Conservation (phyloP, 2,113 vertebrate genomes). For the Perca fluviatilis region DNA sequence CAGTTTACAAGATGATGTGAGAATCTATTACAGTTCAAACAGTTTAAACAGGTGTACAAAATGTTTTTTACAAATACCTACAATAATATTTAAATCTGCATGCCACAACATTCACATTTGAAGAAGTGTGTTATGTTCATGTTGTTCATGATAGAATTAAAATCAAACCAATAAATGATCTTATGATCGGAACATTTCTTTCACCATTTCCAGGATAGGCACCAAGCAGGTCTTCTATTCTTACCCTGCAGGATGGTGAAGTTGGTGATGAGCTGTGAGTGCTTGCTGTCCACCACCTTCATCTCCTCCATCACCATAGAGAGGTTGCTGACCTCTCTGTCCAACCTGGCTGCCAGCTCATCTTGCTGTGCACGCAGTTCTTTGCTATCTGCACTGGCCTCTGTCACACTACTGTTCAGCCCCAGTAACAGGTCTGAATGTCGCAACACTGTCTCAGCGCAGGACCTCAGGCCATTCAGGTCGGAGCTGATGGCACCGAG, state of each 20-base stretch:
- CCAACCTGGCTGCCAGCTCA: conserved; percentile 89
- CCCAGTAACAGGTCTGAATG: conserved; percentile 91
- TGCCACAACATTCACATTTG: too few species aligned
- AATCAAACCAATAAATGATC: neutral
- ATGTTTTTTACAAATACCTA: neutral
- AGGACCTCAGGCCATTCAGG: conserved; percentile 93
- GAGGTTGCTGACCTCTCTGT: conserved; percentile 92
- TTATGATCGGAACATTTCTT: neutral
- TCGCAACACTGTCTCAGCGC: conserved; percentile 90
- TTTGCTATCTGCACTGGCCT: conserved; percentile 87
- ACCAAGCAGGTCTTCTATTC: neutral
- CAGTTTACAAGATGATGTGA: too few species aligned
- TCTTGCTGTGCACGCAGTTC: conserved; percentile 92
- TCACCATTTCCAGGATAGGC: neutral
- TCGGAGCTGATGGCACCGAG: conserved; percentile 91
- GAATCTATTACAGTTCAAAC: too few species aligned
- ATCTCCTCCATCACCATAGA: conserved; percentile 98
- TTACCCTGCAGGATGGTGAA: conserved; percentile 97
- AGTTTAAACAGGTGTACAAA: neutral
- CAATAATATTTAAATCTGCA: too few species aligned
- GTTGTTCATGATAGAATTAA: neutral
- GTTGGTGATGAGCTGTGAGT: conserved; percentile 97
- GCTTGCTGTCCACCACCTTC: conserved; percentile 97
- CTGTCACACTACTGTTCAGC: conserved; percentile 90
- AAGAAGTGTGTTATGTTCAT: too few species aligned